These are phyloP conservation scores for Stenoptilia bipunctidactyla DNA, from an alignment of 2,888 invertebrate species.

Conservation along the genomic window DNA sequence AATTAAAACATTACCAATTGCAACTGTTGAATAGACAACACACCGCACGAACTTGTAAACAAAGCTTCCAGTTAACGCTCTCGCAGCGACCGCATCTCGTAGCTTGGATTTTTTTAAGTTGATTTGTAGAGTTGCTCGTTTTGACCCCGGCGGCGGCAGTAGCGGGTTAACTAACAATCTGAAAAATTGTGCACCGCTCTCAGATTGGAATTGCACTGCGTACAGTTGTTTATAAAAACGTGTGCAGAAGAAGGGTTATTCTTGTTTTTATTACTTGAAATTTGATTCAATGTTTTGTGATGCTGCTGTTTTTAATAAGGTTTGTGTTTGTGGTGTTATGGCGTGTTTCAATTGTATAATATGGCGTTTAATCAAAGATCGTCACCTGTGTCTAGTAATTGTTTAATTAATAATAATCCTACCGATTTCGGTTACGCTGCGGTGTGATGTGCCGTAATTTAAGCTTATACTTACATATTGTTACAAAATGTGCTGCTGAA, in stretches of 20 bases:
- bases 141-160: neutral
- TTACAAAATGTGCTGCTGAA: no score
- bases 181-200: neutral
- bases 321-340: no score
- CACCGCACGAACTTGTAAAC: constrained; percentile 41
- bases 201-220: neutral
- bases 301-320: no score
- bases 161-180: constrained; percentile 1
- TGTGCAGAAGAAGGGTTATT: neutral
- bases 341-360: no score
- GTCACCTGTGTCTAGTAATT: no score
- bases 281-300: no score
- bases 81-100: constrained; percentile 29
- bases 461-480: no score
- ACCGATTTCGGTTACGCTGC: no score
- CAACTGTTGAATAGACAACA: constrained; percentile 24
- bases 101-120: constrained; percentile 24
- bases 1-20: constrained; percentile 34
- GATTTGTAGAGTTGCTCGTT: constrained; percentile 28
- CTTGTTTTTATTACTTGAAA: neutral
- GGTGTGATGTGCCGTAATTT: no score
- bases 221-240: neutral
- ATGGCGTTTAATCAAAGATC: no score
- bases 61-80: constrained; percentile 43
- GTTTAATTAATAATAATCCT: no score